Conservation (phyloP, 2,113 vertebrate species). For the Callaeas wilsoni region DNA sequence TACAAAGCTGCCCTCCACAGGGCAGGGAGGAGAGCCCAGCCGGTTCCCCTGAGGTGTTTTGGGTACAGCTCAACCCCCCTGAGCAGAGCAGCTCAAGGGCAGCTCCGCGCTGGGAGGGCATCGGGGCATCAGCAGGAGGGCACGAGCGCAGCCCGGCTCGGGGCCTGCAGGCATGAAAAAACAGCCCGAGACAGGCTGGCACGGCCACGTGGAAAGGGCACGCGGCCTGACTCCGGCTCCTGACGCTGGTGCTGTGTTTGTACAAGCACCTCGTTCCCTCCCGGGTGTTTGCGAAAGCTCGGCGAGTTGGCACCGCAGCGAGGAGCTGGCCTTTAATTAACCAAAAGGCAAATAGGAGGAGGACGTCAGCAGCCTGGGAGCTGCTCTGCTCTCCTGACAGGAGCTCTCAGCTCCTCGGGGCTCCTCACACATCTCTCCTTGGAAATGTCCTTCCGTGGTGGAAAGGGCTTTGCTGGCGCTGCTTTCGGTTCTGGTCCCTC, state of each 20-base stretch:
- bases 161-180: not conserved
- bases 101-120: not conserved
- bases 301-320: not conserved
- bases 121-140: not conserved
- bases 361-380: not conserved
- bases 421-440: rapidly evolving
- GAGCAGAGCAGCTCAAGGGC: not conserved
- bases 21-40: not conserved
- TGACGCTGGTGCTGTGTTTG: not conserved
- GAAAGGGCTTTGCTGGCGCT: not conserved
- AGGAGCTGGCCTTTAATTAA: not conserved
- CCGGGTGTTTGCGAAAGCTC: not conserved
- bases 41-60: not conserved
- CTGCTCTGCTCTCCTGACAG: not conserved
- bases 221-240: not conserved
- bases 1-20: not conserved
- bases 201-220: not conserved
- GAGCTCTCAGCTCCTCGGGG: not conserved
- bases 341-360: not conserved
- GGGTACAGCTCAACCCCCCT: not conserved
- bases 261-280: not conserved
- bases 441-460: rapidly evolving
- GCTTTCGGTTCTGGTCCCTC: not conserved
- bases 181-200: not conserved
- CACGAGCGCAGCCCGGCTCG: too few species aligned